Base-by-base conservation (phyloP, 1,140 invertebrate genomes). In the Phortica variegata region DNA sequence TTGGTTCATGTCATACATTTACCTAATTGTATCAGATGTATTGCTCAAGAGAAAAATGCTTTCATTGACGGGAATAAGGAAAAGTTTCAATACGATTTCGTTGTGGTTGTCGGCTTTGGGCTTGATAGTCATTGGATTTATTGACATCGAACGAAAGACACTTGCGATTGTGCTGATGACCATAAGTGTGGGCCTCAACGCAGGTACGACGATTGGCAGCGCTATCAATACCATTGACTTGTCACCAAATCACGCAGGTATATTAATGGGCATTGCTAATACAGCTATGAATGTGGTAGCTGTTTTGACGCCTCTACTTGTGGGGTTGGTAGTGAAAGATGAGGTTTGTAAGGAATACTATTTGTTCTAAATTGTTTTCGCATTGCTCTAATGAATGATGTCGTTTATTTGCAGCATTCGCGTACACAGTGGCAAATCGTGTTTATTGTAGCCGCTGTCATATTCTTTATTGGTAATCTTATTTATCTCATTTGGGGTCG, bases 191-290 rank as follows among this genome's bases (percentile, higher is more conserved):
- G 85, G 87, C 0, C 76, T 89, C 2, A 91, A 91, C 55, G 84
- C 88, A 8, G 86, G 87, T 10, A 79, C 84, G 21, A 88, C 85
- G 49, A 84, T 87, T 34, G 91, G 90, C 3, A 78, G 78, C 42
- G 73, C 83, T 49, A 79, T 85, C 8, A 86, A 86, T 56, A 85
- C 87, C 19, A 83, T 89, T 49, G 88, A 90, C 71, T 78, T 90
- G 54, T 82, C 87, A 2, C 88, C 88, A 0, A 89, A 89, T 61
- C 89, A 86, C 69, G 84, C 86, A 2, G 88, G 89, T 10, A 83
- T 85, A 1, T 66, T 91, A 0, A 75, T 75, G 73, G 73, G 89
- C 13, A 79, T 92, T 17, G 86, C 87, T 13, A 92, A 91, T 73
- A 86, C 86, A 13, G 77, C 83, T 8, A 83, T 86, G 0, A 91